phyloP scores from a whole-genome alignment of 1,140 invertebrate species.

The Schlechtendalia chinensis region DNA sequence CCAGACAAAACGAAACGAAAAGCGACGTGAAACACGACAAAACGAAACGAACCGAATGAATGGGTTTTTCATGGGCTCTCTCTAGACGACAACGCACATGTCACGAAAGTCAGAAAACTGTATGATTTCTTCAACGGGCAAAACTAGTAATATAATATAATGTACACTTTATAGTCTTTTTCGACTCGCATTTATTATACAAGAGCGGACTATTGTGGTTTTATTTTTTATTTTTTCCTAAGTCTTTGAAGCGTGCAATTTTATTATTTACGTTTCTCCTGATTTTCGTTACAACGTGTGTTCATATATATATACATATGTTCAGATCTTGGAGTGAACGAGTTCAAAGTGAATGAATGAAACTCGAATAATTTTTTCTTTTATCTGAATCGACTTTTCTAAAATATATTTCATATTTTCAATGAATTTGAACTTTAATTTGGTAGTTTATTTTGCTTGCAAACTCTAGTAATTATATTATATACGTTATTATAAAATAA shows the following conservation, averaged over 20 bases:
- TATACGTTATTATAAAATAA: too few relatives aligned
- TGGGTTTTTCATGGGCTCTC: too few relatives aligned
- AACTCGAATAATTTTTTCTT: too few relatives aligned
- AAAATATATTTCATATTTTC: too few relatives aligned
- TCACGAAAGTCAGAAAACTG: not conserved
- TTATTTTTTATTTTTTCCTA: constrained; percentile 10
- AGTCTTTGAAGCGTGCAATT: not conserved
- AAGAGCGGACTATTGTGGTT: not conserved
- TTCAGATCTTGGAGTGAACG: too few relatives aligned
- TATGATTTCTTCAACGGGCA: not conserved
- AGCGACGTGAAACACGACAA: not conserved
- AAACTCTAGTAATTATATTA: too few relatives aligned
- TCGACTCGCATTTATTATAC: not conserved
- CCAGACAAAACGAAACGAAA: too few relatives aligned
- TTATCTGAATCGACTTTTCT: too few relatives aligned
- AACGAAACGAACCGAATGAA: not conserved
- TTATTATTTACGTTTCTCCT: not conserved
- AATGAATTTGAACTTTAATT: too few relatives aligned
- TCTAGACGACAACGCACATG: not conserved
- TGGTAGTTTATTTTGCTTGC: too few relatives aligned
- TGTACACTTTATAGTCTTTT: not conserved
- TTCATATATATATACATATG: too few relatives aligned
- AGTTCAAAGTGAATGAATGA: too few relatives aligned
- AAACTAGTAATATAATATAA: not conserved
- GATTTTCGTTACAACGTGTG: not conserved